phyloP scores from a whole-genome alignment of 2,888 invertebrate genomes.

The Elysia crispata region DNA sequence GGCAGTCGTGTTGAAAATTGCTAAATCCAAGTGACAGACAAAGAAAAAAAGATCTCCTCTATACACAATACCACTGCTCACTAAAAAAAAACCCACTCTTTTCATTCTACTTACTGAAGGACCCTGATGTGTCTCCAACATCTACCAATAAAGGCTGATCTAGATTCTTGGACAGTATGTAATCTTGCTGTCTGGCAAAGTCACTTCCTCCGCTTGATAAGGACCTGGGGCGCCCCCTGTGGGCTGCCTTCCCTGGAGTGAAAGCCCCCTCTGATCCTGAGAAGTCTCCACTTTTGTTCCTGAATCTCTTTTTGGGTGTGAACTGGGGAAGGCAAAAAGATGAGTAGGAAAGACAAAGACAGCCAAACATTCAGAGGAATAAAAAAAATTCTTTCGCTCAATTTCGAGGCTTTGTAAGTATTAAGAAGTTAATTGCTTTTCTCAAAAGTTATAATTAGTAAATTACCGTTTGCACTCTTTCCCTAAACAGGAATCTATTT shows the following conservation, averaged over 20 bases:
- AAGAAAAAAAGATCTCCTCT: too few relatives aligned
- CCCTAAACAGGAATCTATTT: too few relatives aligned
- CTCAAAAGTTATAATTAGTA: too few relatives aligned
- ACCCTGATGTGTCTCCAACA: slow-evolving; percentile 34
- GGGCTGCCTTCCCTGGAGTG: background rate
- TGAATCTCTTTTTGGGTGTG: background rate
- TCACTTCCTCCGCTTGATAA: background rate
- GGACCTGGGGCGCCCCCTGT: background rate
- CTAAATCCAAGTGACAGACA: background rate
- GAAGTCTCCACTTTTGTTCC: slow-evolving; percentile 21
- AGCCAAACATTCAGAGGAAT: too few relatives aligned
- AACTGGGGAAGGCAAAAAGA: background rate
- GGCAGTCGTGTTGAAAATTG: too few relatives aligned
- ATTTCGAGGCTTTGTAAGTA: too few relatives aligned
- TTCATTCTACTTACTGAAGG: background rate
- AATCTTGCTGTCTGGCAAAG: slow-evolving; percentile 30
- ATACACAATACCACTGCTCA: slow-evolving; percentile 33
- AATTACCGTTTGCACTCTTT: too few relatives aligned
- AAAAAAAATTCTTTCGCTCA: too few relatives aligned
- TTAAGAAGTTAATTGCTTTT: too few relatives aligned
- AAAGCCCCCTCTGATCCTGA: slow-evolving; percentile 26
- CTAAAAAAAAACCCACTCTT: too few relatives aligned
- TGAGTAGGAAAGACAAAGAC: too few relatives aligned
- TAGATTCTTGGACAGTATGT: slow-evolving; percentile 30
- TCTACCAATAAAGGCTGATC: slow-evolving; percentile 47